Evolutionary conservation across 2,113 vertebrate species (phyloP).

Genomic region (Melanerpes formicivorus): DNA sequence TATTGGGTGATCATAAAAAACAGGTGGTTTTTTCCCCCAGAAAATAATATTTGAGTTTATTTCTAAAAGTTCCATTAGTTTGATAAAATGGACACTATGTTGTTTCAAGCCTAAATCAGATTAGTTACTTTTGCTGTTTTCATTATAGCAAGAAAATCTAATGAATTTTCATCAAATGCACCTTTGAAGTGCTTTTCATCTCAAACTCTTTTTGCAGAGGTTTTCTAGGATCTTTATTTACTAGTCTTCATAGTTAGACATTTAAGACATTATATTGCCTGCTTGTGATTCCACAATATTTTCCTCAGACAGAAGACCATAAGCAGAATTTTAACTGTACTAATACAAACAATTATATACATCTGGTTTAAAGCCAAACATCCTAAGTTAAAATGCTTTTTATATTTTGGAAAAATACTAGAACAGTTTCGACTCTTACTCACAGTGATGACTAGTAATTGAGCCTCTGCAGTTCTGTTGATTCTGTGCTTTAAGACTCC

Average conservation of each 20-base stretch:
- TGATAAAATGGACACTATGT: not conserved
- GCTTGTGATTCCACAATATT: not conserved
- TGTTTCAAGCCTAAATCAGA: not conserved
- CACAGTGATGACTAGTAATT: not conserved
- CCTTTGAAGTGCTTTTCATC: not conserved
- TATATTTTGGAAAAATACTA: not conserved
- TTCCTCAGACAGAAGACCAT: not conserved
- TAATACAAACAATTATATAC: not conserved
- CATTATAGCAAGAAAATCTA: not conserved
- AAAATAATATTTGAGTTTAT: not conserved
- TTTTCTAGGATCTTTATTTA: not conserved
- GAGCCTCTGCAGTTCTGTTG: not conserved
- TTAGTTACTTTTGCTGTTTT: not conserved
- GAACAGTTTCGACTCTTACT: not conserved
- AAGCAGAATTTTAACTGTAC: not conserved
- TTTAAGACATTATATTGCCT: not conserved
- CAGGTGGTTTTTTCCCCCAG: not conserved
- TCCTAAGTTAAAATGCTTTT: not conserved
- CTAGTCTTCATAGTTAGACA: not conserved
- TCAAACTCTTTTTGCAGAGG: not conserved
- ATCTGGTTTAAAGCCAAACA: not conserved
- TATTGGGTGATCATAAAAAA: not conserved
- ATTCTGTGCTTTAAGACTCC: not conserved
- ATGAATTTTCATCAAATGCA: not conserved
- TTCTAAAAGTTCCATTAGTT: not conserved